Percentiles rank a stretch among this genome's conserved stretches.
Evolutionary conservation across 2,888 invertebrate species (phyloP).

Genomic region (Dusona sp.): DNA sequence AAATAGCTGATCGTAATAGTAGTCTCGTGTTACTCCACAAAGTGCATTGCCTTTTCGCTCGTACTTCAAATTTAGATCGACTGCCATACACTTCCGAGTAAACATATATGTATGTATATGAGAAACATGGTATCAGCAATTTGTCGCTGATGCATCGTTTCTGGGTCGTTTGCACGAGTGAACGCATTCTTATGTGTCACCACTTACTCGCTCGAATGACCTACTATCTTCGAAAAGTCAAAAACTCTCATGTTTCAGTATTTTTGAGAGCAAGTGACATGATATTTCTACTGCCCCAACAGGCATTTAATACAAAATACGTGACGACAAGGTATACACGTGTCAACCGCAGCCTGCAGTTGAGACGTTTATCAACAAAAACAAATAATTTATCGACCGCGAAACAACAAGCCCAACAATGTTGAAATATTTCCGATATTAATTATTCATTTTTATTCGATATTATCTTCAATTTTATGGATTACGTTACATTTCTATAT

Average conservation of each 20-base stretch:
- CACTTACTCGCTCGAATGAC: background rate
- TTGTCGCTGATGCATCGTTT: constrained; percentile 9
- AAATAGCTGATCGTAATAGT: background rate
- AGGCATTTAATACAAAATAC: background rate
- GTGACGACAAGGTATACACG: background rate
- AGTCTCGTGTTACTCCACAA: background rate
- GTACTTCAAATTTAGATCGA: background rate
- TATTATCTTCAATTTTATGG: background rate
- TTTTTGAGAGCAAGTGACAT: background rate
- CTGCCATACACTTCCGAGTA: background rate
- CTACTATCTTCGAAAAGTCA: background rate
- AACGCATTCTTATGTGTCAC: background rate
- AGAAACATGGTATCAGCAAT: constrained; percentile 3
- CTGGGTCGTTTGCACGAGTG: constrained; percentile 7
- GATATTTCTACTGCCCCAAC: background rate
- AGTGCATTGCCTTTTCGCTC: constrained; percentile 5
- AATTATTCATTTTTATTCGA: background rate
- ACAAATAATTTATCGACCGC: background rate
- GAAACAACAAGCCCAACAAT: background rate
- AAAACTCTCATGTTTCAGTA: background rate
- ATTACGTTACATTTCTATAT: background rate
- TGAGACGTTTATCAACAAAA: background rate
- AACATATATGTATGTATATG: background rate
- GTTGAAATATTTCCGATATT: background rate
- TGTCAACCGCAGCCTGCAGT: background rate